A percentile compares a stretch with the other conserved stretches of the same genome.
phyloP scores from a whole-genome alignment of 2,797 vertebrate species.

The Miichthys miiuy region DNA sequence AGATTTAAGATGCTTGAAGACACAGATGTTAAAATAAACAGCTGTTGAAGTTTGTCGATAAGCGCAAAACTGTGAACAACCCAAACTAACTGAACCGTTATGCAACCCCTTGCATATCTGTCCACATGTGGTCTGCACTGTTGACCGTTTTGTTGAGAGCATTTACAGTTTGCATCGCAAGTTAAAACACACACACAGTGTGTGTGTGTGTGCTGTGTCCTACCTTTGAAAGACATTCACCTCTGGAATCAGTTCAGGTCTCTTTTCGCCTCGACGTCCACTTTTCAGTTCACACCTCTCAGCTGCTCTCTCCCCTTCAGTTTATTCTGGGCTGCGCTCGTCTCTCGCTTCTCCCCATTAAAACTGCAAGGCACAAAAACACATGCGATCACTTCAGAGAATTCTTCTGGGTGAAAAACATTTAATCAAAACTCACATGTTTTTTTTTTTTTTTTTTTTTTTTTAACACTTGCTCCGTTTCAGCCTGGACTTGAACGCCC shows the following conservation, averaged over 20 bases:
- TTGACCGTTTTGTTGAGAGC: background rate
- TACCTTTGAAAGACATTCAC: conserved; percentile 73
- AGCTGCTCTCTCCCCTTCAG: conserved; percentile 32
- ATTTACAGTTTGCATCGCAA: conserved; percentile 21
- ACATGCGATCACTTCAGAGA: conserved; percentile 63
- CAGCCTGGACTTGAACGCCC: conserved; percentile 39
- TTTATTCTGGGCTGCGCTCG: conserved; percentile 63
- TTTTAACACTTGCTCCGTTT: conserved; percentile 35
- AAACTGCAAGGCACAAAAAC: conserved; percentile 74
- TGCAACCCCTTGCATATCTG: conserved; percentile 31
- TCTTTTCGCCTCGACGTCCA: conserved; percentile 53
- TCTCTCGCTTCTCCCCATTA: conserved; percentile 62
- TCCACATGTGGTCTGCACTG: conserved; percentile 42
- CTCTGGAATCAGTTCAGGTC: conserved; percentile 61
- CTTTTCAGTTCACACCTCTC: conserved; percentile 53
- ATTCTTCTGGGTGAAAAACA: conserved; percentile 46
- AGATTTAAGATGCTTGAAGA: background rate
- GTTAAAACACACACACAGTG: background rate
- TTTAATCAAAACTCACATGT: conserved; percentile 46
- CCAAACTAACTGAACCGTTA: conserved; percentile 51
- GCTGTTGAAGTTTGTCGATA: background rate
- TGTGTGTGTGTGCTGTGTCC: conserved; percentile 20
- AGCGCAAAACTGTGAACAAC: conserved; percentile 19
- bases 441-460: too few species aligned
- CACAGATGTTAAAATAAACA: conserved; percentile 15